Evolutionary conservation across 2,888 invertebrate genomes (phyloP), one percentile per base, ranked within the genome.

Genomic region (Cephus rjabovi): DNA sequence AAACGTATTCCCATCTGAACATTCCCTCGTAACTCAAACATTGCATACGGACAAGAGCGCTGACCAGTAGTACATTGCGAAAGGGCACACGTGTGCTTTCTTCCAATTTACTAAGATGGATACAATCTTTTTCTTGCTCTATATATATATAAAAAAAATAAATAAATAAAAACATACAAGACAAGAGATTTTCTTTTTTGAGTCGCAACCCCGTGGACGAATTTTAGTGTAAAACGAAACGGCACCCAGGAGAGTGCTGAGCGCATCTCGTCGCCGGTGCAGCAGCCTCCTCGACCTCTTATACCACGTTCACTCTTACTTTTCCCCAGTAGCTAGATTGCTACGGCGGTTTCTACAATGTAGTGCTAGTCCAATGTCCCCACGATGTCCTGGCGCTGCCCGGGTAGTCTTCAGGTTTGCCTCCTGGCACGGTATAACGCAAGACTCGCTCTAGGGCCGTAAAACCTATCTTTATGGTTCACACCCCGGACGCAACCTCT

Each of bases 401-500:
- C 40, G 40, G 40, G 37, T 37, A 40, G 15, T 15, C 40, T 40
- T 40, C 40, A 40, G 12, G 40, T 40, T 40, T 6, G 40, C 15
- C 40, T 40, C 40, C 15, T 40, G 40, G 40, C 6, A 40, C 12
- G 4, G 40, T 40, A 40, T 40, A 40, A 40, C 40, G 15, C 40
- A 40, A 40, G 40, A 40, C 40, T 40, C 40, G 40, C 40, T 69
- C 34, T 69, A 75, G 80, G 78, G 76, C 79, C 81, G 81, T 86
- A 86, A 86, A 86, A 84, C 77, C 83, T 86, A 85, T 84, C 85
- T 86, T 86, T 86, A 85, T 81, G 79, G 82, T 82, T 81, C 80
- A 81, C 80, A 84, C 83, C 79, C 81, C 71, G 82, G 81, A 81
- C 82, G 70, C 80, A 34, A 70, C 77, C 73, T 74, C 78, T 74